These are phyloP conservation scores for Casuarius casuarius DNA, from an alignment of 2,113 vertebrate species.

Conservation along the genomic window DNA sequence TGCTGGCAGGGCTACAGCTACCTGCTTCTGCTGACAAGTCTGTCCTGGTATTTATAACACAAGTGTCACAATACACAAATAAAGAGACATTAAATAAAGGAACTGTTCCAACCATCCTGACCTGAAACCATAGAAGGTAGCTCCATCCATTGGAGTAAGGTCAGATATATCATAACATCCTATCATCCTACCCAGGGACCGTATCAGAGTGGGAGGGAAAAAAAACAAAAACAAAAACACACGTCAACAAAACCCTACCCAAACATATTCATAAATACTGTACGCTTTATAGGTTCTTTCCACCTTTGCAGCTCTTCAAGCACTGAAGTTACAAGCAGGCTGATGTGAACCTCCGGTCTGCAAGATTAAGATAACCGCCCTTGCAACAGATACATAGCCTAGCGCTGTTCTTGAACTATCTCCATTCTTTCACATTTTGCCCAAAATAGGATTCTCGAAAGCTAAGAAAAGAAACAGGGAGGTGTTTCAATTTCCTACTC, in stretches of 20 bases:
- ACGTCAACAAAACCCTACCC: too few species aligned
- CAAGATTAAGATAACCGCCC: neutral
- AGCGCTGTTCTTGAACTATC: neutral
- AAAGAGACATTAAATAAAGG: neutral
- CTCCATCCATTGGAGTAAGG: neutral
- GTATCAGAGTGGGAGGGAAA: neutral
- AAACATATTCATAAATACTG: neutral
- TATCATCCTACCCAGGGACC: neutral
- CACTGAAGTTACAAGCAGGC: neutral
- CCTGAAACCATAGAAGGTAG: neutral
- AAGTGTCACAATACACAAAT: neutral
- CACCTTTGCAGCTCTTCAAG: neutral
- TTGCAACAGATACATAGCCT: neutral
- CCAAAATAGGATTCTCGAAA: neutral
- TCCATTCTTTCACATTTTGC: neutral
- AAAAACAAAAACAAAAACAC: too few species aligned
- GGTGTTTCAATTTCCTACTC: neutral
- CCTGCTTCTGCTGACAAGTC: neutral
- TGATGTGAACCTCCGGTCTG: neutral
- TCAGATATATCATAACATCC: neutral
- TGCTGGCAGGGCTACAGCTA: neutral
- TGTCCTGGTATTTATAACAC: neutral
- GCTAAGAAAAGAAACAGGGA: neutral
- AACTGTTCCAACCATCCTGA: accelerated
- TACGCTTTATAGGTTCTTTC: neutral